phyloP scores from a whole-genome alignment of 2,113 vertebrate genomes.

The Anser cygnoides region DNA sequence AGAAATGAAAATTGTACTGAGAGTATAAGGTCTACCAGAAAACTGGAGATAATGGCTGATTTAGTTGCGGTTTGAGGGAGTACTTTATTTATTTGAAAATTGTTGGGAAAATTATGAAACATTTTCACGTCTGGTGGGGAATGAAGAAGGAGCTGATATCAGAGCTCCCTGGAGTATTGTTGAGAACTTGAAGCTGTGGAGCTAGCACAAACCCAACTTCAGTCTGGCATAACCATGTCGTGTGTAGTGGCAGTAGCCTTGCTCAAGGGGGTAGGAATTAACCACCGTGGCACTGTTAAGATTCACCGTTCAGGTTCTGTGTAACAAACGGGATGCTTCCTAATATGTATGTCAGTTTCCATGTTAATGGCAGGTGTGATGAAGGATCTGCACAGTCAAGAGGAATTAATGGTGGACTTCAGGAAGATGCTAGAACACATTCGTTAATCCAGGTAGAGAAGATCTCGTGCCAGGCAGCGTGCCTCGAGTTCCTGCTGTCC shows the following conservation, averaged over 20 bases:
- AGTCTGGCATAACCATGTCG: neutral
- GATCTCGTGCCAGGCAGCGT: neutral
- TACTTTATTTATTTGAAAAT: neutral
- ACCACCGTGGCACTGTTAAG: neutral
- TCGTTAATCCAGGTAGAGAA: neutral
- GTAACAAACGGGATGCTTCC: neutral
- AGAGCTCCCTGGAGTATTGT: neutral
- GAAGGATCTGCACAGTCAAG: neutral
- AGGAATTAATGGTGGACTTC: neutral
- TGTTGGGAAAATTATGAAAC: neutral
- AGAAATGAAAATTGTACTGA: neutral
- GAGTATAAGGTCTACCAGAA: neutral
- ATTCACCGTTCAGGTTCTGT: neutral
- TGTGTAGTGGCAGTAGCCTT: neutral
- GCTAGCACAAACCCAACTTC: neutral
- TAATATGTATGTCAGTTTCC: neutral
- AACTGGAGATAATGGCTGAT: neutral
- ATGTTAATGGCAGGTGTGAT: accelerated
- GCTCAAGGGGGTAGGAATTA: neutral
- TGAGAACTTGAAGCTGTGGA: neutral
- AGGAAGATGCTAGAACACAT: neutral
- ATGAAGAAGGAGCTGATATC: neutral
- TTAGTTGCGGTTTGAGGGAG: neutral
- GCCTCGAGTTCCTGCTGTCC: neutral
- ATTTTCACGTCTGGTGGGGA: neutral